A percentile compares a stretch with the other conserved stretches of the same genome.
These are phyloP conservation scores for Pantala flavescens DNA, from an alignment of 1,140 invertebrate genomes.

Conservation along the genomic window DNA sequence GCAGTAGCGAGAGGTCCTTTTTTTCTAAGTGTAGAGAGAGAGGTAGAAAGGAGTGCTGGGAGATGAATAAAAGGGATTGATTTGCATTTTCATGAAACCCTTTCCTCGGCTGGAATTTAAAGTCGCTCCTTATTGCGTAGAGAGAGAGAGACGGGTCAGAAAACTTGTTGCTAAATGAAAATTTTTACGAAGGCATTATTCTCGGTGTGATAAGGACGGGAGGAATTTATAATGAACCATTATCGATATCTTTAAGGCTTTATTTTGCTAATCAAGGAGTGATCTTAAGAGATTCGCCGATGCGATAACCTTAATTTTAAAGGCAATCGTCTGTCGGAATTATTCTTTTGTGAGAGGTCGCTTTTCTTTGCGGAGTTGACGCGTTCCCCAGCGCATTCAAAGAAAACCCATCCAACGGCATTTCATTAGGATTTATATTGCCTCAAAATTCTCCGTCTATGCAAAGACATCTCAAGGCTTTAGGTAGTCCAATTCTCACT, in stretches of 20 bases:
- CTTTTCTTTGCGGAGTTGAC: too few species aligned
- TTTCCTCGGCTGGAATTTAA: neutral
- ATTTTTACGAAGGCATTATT: neutral
- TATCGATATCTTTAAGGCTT: neutral
- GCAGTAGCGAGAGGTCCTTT: neutral
- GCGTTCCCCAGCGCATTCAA: too few species aligned
- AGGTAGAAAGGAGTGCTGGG: neutral
- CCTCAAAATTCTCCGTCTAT: too few species aligned
- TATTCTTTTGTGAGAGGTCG: too few species aligned
- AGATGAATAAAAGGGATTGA: slow-evolving; percentile 1
- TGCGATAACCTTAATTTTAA: too few species aligned
- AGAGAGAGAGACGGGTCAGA: neutral
- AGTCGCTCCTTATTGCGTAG: neutral
- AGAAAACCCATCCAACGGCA: too few species aligned
- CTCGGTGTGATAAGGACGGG: neutral
- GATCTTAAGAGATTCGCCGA: too few species aligned
- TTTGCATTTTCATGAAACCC: slow-evolving; percentile 9
- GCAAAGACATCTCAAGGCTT: too few species aligned
- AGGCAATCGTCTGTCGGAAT: too few species aligned
- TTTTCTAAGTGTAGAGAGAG: neutral
- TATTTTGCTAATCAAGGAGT: neutral
- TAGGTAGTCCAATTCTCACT: too few species aligned
- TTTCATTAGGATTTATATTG: too few species aligned
- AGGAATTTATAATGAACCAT: slow-evolving; percentile 11
- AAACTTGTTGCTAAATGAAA: slow-evolving; percentile 9